A percentile compares a stretch with the other conserved stretches of the same genome.
Conservation (phyloP, 2,888 invertebrate species). For the Drosophila melanosoma region DNA sequence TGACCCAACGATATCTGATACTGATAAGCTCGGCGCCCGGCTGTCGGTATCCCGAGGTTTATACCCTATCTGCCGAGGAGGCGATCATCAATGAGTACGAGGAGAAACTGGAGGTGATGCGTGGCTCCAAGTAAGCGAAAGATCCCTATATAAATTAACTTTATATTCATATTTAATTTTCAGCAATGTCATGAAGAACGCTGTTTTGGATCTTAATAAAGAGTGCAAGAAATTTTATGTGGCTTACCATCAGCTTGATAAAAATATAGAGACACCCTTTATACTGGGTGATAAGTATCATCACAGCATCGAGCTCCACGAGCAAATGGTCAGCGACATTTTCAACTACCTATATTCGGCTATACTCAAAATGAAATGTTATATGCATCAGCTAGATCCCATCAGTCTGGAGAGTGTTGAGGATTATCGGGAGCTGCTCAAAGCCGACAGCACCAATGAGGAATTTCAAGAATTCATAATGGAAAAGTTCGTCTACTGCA, state of each 20-base stretch:
- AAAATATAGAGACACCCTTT: conserved; percentile 64
- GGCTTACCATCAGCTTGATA: conserved; percentile 65
- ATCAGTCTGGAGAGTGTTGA: conserved; percentile 68
- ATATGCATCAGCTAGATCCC: conserved; percentile 79
- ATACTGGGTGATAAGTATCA: conserved; percentile 76
- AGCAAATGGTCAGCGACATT: conserved; percentile 71
- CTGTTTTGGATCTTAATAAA: conserved; percentile 48
- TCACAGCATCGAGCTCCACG: conserved; percentile 68
- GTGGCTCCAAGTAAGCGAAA: conserved; percentile 67
- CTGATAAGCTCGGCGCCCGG: conserved; percentile 71
- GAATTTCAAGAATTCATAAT: conserved; percentile 76
- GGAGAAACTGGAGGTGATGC: conserved; percentile 70
- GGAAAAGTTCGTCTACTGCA: conserved; percentile 71
- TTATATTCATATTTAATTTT: background rate
- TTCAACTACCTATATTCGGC: conserved; percentile 76
- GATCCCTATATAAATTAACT: background rate
- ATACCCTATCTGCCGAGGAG: conserved; percentile 76
- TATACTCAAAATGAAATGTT: conserved; percentile 69
- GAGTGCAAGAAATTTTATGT: conserved; percentile 64
- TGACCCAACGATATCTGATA: conserved; percentile 79
- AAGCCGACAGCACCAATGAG: conserved; percentile 51
- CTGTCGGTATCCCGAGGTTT: conserved; percentile 76
- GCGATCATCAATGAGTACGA: conserved; percentile 75
- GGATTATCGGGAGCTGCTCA: conserved; percentile 68
- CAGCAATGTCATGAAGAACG: conserved; percentile 58